A percentile compares a stretch with the other conserved stretches of the same genome.
Evolutionary conservation across 1,140 invertebrate species (phyloP).

Genomic region (Cherax destructor): DNA sequence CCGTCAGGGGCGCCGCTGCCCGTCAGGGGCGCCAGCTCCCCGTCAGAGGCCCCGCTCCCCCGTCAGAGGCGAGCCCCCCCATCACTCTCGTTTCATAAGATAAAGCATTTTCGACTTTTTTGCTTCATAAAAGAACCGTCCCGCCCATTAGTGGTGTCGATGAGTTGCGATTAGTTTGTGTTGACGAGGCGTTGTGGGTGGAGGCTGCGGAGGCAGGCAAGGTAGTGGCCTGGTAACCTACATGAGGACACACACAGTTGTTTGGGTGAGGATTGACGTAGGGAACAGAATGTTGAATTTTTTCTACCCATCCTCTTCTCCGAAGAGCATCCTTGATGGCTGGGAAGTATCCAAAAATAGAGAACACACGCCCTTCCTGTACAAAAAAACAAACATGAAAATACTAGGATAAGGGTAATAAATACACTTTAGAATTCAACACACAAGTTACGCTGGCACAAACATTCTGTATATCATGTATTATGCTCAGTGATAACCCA

Average conservation of each 20-base stretch:
- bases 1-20: too few species aligned
- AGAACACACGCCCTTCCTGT: constrained; percentile 78
- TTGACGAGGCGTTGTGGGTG: neutral
- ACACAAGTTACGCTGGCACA: too few species aligned
- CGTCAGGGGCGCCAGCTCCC: too few species aligned
- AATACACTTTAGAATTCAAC: too few species aligned
- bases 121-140: neutral
- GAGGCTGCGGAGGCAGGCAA: constrained; percentile 47
- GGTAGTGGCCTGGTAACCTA: constrained; percentile 73
- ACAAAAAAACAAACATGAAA: neutral
- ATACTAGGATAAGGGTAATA: too few species aligned
- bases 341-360: constrained; percentile 77
- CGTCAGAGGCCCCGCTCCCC: too few species aligned
- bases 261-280: constrained; percentile 71
- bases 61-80: too few species aligned
- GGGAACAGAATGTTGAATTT: constrained; percentile 73
- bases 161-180: neutral
- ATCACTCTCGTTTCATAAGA: too few species aligned
- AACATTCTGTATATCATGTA: too few species aligned
- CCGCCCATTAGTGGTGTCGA: neutral
- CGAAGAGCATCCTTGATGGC: constrained; percentile 76
- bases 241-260: constrained; percentile 71
- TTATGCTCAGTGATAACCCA: too few species aligned
- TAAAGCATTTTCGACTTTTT: neutral
- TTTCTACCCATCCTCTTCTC: constrained; percentile 78